Conservation (phyloP, 23 tunicate species). For the Halocynthia aurantium region DNA sequence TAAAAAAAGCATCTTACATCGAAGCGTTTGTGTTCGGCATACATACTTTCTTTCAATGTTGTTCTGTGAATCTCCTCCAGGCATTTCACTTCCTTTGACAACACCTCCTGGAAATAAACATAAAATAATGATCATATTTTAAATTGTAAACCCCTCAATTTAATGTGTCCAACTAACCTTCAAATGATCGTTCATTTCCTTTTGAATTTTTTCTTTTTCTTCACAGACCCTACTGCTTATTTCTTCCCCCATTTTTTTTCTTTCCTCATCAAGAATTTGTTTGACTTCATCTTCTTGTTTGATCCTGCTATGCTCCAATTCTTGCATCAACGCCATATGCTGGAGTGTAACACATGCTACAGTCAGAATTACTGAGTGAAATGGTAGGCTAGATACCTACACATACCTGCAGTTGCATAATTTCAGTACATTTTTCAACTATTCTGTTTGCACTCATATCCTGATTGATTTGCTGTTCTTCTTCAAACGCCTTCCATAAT, state of each 20-base stretch:
- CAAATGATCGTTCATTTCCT: neutral
- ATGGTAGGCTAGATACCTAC: too few species aligned
- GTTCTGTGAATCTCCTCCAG: neutral
- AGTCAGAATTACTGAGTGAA: neutral
- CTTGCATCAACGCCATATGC: neutral
- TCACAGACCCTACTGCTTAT: neutral
- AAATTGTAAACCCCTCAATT: neutral
- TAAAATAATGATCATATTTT: neutral
- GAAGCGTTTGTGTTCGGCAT: neutral
- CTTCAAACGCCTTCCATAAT: conserved; percentile 1
- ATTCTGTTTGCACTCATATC: conserved; percentile 1
- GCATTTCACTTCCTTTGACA: conserved; percentile 4
- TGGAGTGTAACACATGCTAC: neutral
- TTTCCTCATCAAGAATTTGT: conserved; percentile 1
- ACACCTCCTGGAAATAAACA: neutral
- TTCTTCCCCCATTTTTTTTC: neutral
- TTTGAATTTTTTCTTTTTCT: neutral
- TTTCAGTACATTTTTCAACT: conserved; percentile 1
- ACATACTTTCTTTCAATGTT: conserved; percentile 7
- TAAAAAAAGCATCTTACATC: neutral
- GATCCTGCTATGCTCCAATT: neutral
- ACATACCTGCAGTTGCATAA: conserved; percentile 11
- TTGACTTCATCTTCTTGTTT: neutral
- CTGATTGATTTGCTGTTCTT: neutral
- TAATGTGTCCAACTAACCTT: neutral